A percentile compares a stretch with the other conserved stretches of the same genome.
These are phyloP conservation scores for Rhyacophila evoluta DNA, from an alignment of 2,888 invertebrate species.

Conservation along the genomic window DNA sequence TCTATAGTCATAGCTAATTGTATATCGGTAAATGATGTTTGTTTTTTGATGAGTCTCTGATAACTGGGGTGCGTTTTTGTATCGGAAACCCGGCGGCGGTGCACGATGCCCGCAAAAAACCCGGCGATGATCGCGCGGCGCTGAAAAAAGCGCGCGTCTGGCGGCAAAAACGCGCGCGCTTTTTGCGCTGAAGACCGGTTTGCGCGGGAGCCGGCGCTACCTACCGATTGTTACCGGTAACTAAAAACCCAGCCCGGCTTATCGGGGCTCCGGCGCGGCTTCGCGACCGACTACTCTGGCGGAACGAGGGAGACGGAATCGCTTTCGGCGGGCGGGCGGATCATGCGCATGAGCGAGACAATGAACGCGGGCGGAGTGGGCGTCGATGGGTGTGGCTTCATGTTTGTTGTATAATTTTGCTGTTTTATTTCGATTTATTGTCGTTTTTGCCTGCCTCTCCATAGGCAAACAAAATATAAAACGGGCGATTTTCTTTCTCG, in stretches of 20 bases:
- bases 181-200: slow-evolving; percentile 47
- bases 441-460: not conserved
- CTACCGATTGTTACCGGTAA: slow-evolving; percentile 45
- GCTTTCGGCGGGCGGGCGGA: not conserved
- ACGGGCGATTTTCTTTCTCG: not conserved
- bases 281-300: not conserved
- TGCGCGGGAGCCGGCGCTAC: slow-evolving; percentile 38
- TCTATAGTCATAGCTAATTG: not conserved
- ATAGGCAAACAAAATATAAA: not conserved
- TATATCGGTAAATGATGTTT: not conserved
- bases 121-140: slow-evolving; percentile 3
- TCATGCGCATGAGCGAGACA: slow-evolving; percentile 31
- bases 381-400: slow-evolving; percentile 36
- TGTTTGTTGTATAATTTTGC: not conserved
- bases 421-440: slow-evolving; percentile 24
- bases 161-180: slow-evolving; percentile 10
- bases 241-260: slow-evolving; percentile 43
- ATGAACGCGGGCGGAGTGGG: not conserved
- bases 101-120: slow-evolving; percentile 25
- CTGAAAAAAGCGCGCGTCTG: slow-evolving; percentile 25
- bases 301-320: slow-evolving; percentile 32
- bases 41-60: not conserved
- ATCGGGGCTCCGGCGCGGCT: slow-evolving; percentile 24
- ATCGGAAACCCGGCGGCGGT: not conserved
- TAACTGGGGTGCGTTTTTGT: slow-evolving; percentile 25